These are phyloP conservation scores for Sitophilus oryzae DNA, from an alignment of 1,140 invertebrate species.

Conservation along the genomic window DNA sequence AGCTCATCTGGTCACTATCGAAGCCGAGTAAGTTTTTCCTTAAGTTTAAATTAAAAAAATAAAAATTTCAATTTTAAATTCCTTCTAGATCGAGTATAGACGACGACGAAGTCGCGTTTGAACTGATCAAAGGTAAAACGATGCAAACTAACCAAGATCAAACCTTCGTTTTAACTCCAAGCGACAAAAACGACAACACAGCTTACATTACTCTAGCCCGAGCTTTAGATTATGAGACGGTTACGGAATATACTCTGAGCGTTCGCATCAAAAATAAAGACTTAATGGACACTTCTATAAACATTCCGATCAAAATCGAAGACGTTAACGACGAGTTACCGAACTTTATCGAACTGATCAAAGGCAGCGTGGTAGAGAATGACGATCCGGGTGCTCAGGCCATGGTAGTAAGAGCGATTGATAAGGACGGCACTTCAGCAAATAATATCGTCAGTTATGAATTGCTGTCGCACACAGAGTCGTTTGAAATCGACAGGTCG, in stretches of 20 bases:
- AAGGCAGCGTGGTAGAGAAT: slow-evolving; percentile 77
- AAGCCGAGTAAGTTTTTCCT: slow-evolving; percentile 55
- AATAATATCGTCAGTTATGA: slow-evolving; percentile 77
- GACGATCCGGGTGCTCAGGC: slow-evolving; percentile 69
- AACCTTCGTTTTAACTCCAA: slow-evolving; percentile 68
- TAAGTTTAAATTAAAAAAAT: slow-evolving; percentile 1
- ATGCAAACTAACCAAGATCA: slow-evolving; percentile 76
- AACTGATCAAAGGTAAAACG: slow-evolving; percentile 72
- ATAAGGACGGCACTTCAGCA: slow-evolving; percentile 74
- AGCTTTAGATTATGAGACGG: slow-evolving; percentile 75
- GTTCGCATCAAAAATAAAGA: slow-evolving; percentile 78
- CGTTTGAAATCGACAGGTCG: slow-evolving; percentile 69
- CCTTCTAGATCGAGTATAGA: slow-evolving; percentile 65
- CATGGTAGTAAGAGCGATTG: slow-evolving; percentile 67
- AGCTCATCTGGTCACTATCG: slow-evolving; percentile 59
- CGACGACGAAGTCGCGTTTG: slow-evolving; percentile 66
- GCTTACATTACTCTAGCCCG: slow-evolving; percentile 68
- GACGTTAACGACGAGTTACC: slow-evolving; percentile 89
- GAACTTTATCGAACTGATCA: slow-evolving; percentile 68
- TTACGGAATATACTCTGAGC: slow-evolving; percentile 74
- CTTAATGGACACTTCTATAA: slow-evolving; percentile 68
- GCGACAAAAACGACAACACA: slow-evolving; percentile 49
- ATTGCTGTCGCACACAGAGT: slow-evolving; percentile 60
- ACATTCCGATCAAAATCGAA: slow-evolving; percentile 44
- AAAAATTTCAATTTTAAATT: slow-evolving; percentile 10